Conservation (phyloP, 2,113 vertebrate genomes). For the Myxocyprinus asiaticus region DNA sequence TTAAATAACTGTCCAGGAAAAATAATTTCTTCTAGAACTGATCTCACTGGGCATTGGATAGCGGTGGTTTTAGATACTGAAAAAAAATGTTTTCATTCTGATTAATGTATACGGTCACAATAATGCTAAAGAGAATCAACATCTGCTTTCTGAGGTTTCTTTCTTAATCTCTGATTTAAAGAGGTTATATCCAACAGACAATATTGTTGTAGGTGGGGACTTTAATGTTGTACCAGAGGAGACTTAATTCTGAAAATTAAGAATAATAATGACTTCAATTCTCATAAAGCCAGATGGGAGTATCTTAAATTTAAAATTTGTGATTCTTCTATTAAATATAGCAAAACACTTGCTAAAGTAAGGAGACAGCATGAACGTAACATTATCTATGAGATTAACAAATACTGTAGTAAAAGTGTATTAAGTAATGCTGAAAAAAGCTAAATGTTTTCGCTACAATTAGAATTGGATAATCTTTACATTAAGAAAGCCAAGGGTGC, state of each 20-base stretch:
- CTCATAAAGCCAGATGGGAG: constrained; percentile 5
- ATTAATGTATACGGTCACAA: neutral
- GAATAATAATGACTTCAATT: neutral
- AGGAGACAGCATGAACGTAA: neutral
- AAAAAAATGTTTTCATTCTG: neutral
- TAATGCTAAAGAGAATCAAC: neutral
- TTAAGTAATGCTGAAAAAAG: too few species aligned
- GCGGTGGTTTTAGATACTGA: neutral
- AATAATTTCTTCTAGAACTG: neutral
- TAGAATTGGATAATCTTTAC: too few species aligned
- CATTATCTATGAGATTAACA: neutral
- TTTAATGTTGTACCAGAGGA: constrained; percentile 4
- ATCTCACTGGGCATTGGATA: neutral
- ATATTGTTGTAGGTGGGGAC: constrained; percentile 11
- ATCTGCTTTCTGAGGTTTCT: neutral
- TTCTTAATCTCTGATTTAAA: neutral
- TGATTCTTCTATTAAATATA: neutral
- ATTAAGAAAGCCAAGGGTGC: too few species aligned
- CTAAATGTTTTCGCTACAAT: too few species aligned
- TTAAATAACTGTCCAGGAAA: constrained; percentile 12
- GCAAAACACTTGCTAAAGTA: neutral
- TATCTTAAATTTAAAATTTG: neutral
- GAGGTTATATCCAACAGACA: constrained; percentile 13
- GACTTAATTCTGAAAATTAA: neutral
- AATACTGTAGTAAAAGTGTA: too few species aligned